A percentile compares a stretch with the other conserved stretches of the same genome.
Conservation (phyloP, 2,888 invertebrate genomes). For the Watsonalla binaria region DNA sequence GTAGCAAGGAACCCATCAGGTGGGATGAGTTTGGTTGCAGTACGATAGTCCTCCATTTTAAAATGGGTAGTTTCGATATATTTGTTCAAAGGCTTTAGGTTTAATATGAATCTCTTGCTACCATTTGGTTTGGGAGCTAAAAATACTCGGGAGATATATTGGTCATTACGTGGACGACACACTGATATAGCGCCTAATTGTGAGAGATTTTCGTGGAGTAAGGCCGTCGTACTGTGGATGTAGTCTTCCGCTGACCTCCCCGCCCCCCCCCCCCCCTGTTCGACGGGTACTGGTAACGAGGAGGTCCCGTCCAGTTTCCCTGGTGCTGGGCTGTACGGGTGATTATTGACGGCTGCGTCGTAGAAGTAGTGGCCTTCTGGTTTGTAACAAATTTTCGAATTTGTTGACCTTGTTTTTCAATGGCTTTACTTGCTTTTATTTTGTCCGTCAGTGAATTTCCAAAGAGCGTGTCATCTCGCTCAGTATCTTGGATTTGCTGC, state of each 20-base stretch:
- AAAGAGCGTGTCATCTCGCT: conserved; percentile 10
- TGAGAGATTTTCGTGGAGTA: not conserved
- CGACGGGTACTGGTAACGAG: too few species aligned
- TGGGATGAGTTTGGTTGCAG: not conserved
- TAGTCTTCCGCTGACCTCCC: not conserved
- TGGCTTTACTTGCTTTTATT: conserved; percentile 10
- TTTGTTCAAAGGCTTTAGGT: conserved; percentile 10
- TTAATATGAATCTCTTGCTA: conserved; percentile 7
- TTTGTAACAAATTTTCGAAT: conserved; percentile 2
- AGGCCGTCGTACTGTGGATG: not conserved
- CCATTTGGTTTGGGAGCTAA: conserved; percentile 6
- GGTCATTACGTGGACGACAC: not conserved
- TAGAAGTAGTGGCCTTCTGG: not conserved
- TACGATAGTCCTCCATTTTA: conserved; percentile 2
- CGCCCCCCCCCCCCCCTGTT: conserved; percentile 7
- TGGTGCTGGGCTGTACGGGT: too few species aligned
- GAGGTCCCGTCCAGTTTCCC: conserved; percentile 15
- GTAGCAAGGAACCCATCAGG: not conserved
- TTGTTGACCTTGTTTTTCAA: conserved; percentile 9
- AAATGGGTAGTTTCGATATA: conserved; percentile 1
- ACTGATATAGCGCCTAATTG: not conserved
- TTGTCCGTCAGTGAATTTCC: conserved; percentile 8
- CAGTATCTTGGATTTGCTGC: conserved; percentile 3
- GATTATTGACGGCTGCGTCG: conserved; percentile 3
- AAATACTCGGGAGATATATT: conserved; percentile 9